Percentiles rank a stretch among this genome's conserved stretches.
Evolutionary conservation across 2,888 invertebrate species (phyloP).

Genomic region (Litoditis marina): DNA sequence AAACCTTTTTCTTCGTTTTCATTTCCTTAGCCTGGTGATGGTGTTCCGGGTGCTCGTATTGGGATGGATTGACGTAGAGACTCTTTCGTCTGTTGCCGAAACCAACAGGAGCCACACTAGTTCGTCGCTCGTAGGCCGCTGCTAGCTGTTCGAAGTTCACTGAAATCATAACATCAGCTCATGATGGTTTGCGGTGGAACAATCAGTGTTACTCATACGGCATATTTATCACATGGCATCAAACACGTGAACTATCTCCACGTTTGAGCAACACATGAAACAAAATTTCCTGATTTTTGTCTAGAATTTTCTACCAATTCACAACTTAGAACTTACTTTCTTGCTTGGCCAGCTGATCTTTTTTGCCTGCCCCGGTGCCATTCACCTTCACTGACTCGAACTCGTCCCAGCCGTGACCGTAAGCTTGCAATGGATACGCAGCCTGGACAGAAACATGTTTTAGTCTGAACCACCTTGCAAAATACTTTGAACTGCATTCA

Average conservation of each 20-base stretch:
- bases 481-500: no score
- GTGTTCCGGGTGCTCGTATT: slow-evolving; percentile 44
- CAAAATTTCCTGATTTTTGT: background rate
- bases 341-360: slow-evolving; percentile 18
- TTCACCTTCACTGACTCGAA: slow-evolving; percentile 28
- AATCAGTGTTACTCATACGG: no score
- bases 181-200: no score
- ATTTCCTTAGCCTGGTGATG: slow-evolving; percentile 25
- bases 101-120: slow-evolving; percentile 9
- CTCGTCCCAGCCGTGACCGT: slow-evolving; percentile 50
- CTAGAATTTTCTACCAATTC: background rate
- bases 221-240: no score
- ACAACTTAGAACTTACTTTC: slow-evolving; percentile 23
- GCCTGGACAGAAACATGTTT: slow-evolving; percentile 16
- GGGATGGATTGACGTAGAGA: slow-evolving; percentile 25
- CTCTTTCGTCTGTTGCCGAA: slow-evolving; percentile 16
- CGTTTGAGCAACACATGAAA: no score
- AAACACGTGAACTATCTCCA: no score
- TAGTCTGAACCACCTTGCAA: no score
- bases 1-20: background rate
- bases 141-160: slow-evolving; percentile 52
- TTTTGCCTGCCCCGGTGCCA: background rate
- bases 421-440: slow-evolving; percentile 46
- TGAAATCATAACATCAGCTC: slow-evolving; percentile 19
- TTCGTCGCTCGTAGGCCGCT: slow-evolving; percentile 40